Conservation (phyloP, 2,113 vertebrate genomes). For the Raja brachyura region DNA sequence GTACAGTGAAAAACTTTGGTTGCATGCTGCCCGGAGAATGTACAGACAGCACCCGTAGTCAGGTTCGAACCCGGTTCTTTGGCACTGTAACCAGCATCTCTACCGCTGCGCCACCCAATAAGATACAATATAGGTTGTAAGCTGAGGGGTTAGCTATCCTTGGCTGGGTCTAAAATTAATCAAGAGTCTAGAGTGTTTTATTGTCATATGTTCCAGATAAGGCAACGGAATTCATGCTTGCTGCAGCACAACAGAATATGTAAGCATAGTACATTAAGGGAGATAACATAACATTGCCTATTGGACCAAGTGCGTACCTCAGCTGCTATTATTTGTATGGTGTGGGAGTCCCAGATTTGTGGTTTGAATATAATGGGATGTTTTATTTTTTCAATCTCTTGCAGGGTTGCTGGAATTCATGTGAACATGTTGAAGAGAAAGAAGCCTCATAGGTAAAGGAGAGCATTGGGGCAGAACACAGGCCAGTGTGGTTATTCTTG, state of each 20-base stretch:
- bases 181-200: too few species aligned
- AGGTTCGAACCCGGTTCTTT: too few species aligned
- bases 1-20: too few species aligned
- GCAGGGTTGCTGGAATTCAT: constrained; percentile 25
- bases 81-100: too few species aligned
- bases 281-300: not conserved
- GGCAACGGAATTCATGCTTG: too few species aligned
- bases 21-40: too few species aligned
- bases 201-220: too few species aligned
- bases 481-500: not conserved
- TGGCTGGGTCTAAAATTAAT: not conserved
- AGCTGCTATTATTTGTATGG: not conserved
- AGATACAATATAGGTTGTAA: not conserved
- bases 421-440: constrained; percentile 39
- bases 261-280: too few species aligned
- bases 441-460: constrained; percentile 28
- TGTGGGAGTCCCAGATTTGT: too few species aligned
- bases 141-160: not conserved
- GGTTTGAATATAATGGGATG: not conserved
- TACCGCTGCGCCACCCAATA: too few species aligned
- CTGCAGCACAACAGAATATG: too few species aligned
- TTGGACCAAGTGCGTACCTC: not conserved
- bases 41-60: too few species aligned
- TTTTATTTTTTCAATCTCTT: not conserved
- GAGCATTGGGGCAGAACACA: not conserved